Evolutionary conservation across 2,888 invertebrate species (phyloP), one percentile per base, ranked within the genome.

Genomic region (Elaeidobius kamerunicus): DNA sequence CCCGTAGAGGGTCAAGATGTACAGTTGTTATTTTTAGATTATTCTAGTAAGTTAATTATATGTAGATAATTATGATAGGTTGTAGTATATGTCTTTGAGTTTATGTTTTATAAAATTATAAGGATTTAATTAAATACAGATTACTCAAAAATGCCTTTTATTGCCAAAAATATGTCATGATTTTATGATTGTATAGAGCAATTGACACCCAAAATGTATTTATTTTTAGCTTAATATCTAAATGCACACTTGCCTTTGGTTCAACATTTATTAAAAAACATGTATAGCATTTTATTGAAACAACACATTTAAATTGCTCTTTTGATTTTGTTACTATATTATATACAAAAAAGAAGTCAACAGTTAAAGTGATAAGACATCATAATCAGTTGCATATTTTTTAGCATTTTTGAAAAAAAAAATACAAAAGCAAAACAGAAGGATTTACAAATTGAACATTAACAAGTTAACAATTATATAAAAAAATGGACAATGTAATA

Each of bases 131-230:
- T 30, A 49, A 42, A 42, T 34, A 28, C 38, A 20, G 18, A 27
- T 28, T 30, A 28, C 28, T 30, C 15, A 38, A 50, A 50, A 50
- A 43, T 16, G 30, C 38, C 9, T 7, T 52, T 52, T 52, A 52
- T 52, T 52, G 52, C 52, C 52, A 52, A 52, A 52, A 52, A 52
- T 52, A 52, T 35, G 19, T 36, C 19, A 16, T 36, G 5, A 32
- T 27, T 19, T 16, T 38, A 20, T 53, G 53, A 47, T 47, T 53
- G 53, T 53, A 27, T 53, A 42, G 47, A 53, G 53, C 53, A 53
- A 53, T 53, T 53, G 53, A 53, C 53, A 53, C 40, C 30, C 12
- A 41, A 36, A 47, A 17, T 39, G 39, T 40, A 19, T 15, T 20
- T 18, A 11, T 32, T 18, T 30, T 18, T 28, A 35, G 15, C 19